A percentile compares a stretch with the other conserved stretches of the same genome.
phyloP scores from a whole-genome alignment of 2,888 invertebrate genomes.

The Priocnemis perturbator region DNA sequence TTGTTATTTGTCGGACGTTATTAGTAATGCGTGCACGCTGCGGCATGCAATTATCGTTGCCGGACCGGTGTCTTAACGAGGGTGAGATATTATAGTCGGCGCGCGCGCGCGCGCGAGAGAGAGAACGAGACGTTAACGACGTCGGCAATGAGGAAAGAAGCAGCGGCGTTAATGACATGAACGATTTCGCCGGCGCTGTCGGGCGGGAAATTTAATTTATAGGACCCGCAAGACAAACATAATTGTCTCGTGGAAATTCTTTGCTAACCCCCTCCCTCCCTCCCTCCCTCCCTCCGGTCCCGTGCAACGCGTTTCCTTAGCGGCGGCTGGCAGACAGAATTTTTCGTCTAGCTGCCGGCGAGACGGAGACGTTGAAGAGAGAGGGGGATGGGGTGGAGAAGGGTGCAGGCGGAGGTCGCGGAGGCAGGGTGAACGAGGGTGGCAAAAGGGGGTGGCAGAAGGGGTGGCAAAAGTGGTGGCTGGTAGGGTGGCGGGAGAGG shows the following conservation, averaged over 20 bases:
- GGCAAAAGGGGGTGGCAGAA: constrained; percentile 4
- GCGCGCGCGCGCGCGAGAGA: no score
- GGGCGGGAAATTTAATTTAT: constrained; percentile 1
- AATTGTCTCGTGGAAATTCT: constrained; percentile 27
- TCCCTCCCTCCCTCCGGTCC: no score
- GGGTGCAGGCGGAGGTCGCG: constrained; percentile 7
- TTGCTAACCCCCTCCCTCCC: neutral
- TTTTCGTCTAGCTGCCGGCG: constrained; percentile 43
- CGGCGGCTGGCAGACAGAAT: constrained; percentile 37
- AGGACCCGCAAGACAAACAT: constrained; percentile 8
- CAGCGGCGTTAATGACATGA: neutral
- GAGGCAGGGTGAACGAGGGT: constrained; percentile 1
- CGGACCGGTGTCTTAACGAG: no score
- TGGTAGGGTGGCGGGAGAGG: constrained; percentile 22
- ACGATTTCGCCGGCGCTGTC: constrained; percentile 7
- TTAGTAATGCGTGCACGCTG: no score
- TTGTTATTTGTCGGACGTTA: no score
- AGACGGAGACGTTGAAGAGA: constrained; percentile 12
- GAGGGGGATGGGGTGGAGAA: neutral
- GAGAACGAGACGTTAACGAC: neutral
- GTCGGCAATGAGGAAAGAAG: neutral
- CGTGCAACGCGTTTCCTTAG: constrained; percentile 8
- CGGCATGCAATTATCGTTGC: no score
- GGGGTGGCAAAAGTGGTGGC: constrained; percentile 19
- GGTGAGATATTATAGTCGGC: no score